Percentiles rank a stretch among this genome's conserved stretches.
Conservation (phyloP, 2,797 vertebrate species). For the Pteropus rufus region DNA sequence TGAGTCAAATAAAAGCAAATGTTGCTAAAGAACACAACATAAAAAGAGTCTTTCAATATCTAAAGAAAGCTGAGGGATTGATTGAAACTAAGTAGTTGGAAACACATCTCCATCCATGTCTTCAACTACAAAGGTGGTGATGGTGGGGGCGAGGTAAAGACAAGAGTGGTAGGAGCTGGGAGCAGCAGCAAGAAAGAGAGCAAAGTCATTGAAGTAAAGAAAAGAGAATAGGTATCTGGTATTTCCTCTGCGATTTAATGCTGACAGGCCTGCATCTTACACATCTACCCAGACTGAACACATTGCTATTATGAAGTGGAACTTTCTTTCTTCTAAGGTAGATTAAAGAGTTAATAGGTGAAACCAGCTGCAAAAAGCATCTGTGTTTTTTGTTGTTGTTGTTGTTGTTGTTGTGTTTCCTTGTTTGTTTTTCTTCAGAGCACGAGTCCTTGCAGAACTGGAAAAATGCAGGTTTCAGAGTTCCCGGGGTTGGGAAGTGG, state of each 20-base stretch:
- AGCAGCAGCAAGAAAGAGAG: background rate
- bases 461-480: conserved; percentile 48
- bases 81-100: conserved; percentile 50
- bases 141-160: background rate
- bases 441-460: conserved; percentile 33
- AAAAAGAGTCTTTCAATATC: conserved; percentile 48
- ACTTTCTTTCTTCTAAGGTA: conserved; percentile 41
- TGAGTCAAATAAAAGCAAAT: conserved; percentile 68
- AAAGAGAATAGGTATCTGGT: background rate
- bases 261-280: conserved; percentile 12
- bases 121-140: background rate
- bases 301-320: background rate
- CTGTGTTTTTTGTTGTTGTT: background rate
- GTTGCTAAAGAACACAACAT: conserved; percentile 63
- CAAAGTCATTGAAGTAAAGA: background rate
- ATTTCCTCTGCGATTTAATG: conserved; percentile 37
- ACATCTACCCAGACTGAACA: conserved; percentile 57
- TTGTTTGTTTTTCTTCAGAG: background rate
- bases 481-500: background rate
- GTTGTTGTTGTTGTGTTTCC: background rate
- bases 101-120: background rate
- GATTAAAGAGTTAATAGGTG: conserved; percentile 53
- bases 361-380: conserved; percentile 59
- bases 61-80: conserved; percentile 46
- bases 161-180: background rate